Base-by-base conservation (phyloP, 2,113 vertebrate species). In the Leucopsar rothschildi region DNA sequence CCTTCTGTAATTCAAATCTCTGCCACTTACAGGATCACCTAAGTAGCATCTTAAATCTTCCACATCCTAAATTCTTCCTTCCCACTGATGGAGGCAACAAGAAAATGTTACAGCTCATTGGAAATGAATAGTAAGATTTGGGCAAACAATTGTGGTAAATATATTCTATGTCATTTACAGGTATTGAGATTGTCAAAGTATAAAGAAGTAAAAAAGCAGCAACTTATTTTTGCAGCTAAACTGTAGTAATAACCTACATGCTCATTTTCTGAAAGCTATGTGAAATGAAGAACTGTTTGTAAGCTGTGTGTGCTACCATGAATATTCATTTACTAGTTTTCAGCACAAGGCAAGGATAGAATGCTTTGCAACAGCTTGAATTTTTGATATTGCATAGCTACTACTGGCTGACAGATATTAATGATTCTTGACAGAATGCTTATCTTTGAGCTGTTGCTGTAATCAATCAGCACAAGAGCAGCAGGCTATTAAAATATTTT, bases 371-470 rank as follows among this genome's bases (percentile, higher is more conserved):
- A 64, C 29, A 79, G 71, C 77, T 72, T 14, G 14, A 44, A 63
- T 86, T 94, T 94, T 82, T 89, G 18, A n/a, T 92, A 90, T 80
- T 91, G 45, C 37, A 72, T 66, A 94, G 80, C 90, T 92, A 82
- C 71, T 79, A 52, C 49, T 59, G 70, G 79, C 63, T 96, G 86
- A 90, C 70, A 95, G 65, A 89, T 86, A 94, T 86, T 97, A 96
- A 96, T 93, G 92, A 95, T 76, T 95, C 93, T 95, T 95, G 92
- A 96, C 83, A 95, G 92, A 88, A 85, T 82, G 88, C 87, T 97
- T 92, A 96, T 90, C 88, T 92, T 89, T 95, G 76, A 95, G 94
- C 83, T 96, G 94, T 85, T 94, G 90, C 83, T 96, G 82, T 95
- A 96, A 96, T 96, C 94, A 96, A 95, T 79, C 84, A 95, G 90